Percentiles rank a stretch among this genome's conserved stretches.
phyloP scores from a whole-genome alignment of 92 coral and sea anemone species.

The Siderastrea siderea region DNA sequence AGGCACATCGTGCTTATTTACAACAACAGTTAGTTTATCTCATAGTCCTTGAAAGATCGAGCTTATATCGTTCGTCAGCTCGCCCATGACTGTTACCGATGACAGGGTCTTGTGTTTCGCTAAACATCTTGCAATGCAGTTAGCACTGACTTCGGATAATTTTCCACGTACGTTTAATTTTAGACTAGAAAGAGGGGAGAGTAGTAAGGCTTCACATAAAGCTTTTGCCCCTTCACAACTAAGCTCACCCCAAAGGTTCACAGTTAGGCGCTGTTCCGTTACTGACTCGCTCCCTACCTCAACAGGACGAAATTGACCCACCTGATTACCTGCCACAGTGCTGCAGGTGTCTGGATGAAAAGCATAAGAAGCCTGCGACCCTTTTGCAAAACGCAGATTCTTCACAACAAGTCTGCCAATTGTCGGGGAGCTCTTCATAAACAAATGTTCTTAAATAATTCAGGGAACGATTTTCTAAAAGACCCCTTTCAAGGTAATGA shows the following conservation, averaged over 20 bases:
- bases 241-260: slow-evolving; percentile 18
- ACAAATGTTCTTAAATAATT: background rate
- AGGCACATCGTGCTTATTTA: background rate
- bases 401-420: background rate
- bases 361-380: background rate
- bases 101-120: background rate
- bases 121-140: background rate
- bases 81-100: slow-evolving; percentile 1
- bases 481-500: background rate
- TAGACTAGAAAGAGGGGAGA: background rate
- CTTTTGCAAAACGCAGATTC: background rate
- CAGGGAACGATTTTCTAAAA: background rate
- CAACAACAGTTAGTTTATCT: background rate
- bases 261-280: background rate
- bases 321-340: background rate
- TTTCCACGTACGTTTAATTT: background rate
- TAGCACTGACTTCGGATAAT: background rate
- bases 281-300: no score
- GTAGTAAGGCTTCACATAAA: background rate
- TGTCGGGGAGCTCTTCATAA: background rate
- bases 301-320: background rate
- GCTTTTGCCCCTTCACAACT: background rate
- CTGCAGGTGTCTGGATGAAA: slow-evolving; percentile 10
- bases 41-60: background rate
- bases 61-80: background rate